phyloP scores from a whole-genome alignment of 2,797 vertebrate genomes.

The Morus bassanus region DNA sequence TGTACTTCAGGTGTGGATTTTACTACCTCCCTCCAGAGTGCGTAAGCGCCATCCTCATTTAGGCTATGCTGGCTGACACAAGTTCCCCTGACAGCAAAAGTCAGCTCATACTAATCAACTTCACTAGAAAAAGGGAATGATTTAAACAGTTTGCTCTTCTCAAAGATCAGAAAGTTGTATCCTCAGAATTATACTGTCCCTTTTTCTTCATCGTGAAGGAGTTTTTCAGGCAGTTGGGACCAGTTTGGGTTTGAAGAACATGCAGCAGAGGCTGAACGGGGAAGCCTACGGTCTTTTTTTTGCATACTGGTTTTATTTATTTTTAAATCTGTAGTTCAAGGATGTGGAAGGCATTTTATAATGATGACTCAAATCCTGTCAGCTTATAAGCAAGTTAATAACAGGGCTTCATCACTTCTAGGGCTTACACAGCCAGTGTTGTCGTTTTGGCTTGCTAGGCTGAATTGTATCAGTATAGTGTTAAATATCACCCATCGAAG shows the following conservation, averaged over 20 bases:
- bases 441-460: neutral
- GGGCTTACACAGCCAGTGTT: neutral
- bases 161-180: neutral
- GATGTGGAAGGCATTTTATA: neutral
- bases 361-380: neutral
- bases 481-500: neutral
- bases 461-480: neutral
- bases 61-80: neutral
- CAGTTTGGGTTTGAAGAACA: neutral
- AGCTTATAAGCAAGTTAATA: neutral
- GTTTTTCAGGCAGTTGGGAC: neutral
- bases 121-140: neutral
- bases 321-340: neutral
- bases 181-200: neutral
- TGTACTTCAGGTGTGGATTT: neutral
- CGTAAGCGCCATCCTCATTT: rapidly evolving
- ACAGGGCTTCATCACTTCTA: neutral
- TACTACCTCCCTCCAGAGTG: neutral
- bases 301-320: neutral
- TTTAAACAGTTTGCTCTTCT: neutral
- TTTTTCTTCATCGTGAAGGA: neutral
- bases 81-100: neutral
- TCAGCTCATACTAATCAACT: too few species aligned
- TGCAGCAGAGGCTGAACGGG: neutral
- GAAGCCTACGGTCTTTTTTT: neutral